phyloP scores from a whole-genome alignment of 2,888 invertebrate genomes.

The Drosophila leonis region DNA sequence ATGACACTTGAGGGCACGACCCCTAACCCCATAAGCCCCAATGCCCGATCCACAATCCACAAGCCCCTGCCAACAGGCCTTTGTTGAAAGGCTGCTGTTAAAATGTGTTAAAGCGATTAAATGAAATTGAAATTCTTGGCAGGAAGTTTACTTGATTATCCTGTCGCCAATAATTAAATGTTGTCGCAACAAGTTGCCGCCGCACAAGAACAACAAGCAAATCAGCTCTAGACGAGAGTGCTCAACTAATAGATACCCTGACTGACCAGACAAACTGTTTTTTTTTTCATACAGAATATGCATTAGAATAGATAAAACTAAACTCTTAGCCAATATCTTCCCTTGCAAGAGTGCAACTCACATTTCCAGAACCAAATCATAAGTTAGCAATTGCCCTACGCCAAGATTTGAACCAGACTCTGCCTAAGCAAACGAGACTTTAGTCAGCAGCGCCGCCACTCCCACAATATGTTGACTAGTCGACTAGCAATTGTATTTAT shows the following conservation, averaged over 20 bases:
- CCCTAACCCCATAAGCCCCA: slow-evolving; percentile 32
- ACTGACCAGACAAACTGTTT: not conserved
- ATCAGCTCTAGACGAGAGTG: too few relatives aligned
- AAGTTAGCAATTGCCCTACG: too few relatives aligned
- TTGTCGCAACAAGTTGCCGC: slow-evolving; percentile 76
- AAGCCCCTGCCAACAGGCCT: not conserved
- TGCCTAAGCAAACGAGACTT: too few relatives aligned
- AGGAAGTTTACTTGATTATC: slow-evolving; percentile 80
- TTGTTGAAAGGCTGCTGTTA: slow-evolving; percentile 31
- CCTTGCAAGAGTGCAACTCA: too few relatives aligned
- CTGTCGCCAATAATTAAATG: slow-evolving; percentile 81
- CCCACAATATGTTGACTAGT: too few relatives aligned
- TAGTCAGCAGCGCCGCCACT: too few relatives aligned
- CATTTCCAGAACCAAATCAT: too few relatives aligned
- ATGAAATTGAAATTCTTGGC: slow-evolving; percentile 80
- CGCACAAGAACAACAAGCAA: slow-evolving; percentile 26
- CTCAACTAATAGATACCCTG: not conserved
- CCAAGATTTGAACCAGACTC: too few relatives aligned
- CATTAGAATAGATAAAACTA: too few relatives aligned
- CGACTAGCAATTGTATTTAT: too few relatives aligned
- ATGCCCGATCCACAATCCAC: not conserved
- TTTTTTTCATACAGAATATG: too few relatives aligned
- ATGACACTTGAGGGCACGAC: slow-evolving; percentile 71
- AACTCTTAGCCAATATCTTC: too few relatives aligned
- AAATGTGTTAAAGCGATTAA: slow-evolving; percentile 79